These are phyloP conservation scores for Meandrusa payeni DNA, from an alignment of 2,888 invertebrate species.

Conservation along the genomic window DNA sequence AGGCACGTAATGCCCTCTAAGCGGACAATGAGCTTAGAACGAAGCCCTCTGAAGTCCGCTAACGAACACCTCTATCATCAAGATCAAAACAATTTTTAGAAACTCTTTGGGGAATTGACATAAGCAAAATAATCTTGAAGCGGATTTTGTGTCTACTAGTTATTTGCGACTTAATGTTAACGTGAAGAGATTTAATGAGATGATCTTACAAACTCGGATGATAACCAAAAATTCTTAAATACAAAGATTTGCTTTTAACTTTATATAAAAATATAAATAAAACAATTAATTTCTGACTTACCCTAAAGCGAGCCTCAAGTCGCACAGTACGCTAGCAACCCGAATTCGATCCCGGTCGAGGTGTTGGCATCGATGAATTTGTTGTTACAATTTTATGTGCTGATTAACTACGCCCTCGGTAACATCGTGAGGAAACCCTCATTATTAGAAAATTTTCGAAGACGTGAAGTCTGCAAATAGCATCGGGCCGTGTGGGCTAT, in stretches of 20 bases:
- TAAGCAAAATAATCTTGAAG: constrained; percentile 48
- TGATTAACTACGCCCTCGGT: too few species aligned
- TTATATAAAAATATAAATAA: too few species aligned
- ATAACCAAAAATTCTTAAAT: not conserved
- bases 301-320: too few species aligned
- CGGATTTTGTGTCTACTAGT: constrained; percentile 26
- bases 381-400: too few species aligned
- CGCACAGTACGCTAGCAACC: too few species aligned
- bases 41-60: constrained; percentile 58
- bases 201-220: constrained; percentile 6
- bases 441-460: too few species aligned
- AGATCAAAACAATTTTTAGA: constrained; percentile 63
- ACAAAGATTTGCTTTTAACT: not conserved
- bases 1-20: constrained; percentile 68
- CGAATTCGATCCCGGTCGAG: too few species aligned
- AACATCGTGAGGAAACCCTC: too few species aligned
- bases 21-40: constrained; percentile 69
- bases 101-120: constrained; percentile 40
- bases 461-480: too few species aligned
- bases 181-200: constrained; percentile 11
- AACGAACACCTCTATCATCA: constrained; percentile 51
- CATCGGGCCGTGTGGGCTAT: too few species aligned
- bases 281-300: too few species aligned
- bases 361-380: too few species aligned
- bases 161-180: constrained; percentile 9